These are phyloP conservation scores for Stenopsyche tienmushanensis DNA, from an alignment of 1,140 invertebrate genomes.

Conservation along the genomic window DNA sequence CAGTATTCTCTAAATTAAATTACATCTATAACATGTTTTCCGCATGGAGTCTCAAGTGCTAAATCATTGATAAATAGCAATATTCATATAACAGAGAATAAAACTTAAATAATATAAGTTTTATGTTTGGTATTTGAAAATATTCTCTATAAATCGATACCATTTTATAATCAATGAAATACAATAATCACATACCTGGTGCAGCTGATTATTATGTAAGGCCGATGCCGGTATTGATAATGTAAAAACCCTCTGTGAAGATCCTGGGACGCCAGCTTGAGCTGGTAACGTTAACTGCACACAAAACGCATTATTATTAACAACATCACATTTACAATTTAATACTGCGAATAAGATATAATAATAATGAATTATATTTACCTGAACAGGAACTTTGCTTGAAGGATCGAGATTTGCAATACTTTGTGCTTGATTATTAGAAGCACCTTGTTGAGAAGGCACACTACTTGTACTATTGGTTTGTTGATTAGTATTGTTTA, in stretches of 20 bases:
- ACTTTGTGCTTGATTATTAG: slow-evolving; percentile 25
- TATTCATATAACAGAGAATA: neutral
- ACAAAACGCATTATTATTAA: neutral
- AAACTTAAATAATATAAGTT: too few species aligned
- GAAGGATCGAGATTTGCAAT: slow-evolving; percentile 50
- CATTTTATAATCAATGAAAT: neutral
- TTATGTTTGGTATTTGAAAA: too few species aligned
- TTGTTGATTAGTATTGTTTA: slow-evolving; percentile 20
- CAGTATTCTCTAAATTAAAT: too few species aligned
- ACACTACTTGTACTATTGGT: slow-evolving; percentile 30
- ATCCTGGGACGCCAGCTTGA: slow-evolving; percentile 64
- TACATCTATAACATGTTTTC: too few species aligned
- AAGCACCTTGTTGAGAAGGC: slow-evolving; percentile 22
- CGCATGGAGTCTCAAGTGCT: too few species aligned
- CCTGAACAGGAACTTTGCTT: slow-evolving; percentile 56
- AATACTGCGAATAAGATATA: neutral
- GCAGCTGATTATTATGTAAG: slow-evolving; percentile 68
- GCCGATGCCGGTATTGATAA: slow-evolving; percentile 84
- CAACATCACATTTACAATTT: neutral
- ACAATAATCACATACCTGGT: slow-evolving; percentile 46
- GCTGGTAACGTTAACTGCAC: slow-evolving; percentile 66
- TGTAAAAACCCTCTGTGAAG: slow-evolving; percentile 69
- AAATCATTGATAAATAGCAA: neutral
- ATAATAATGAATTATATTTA: slow-evolving; percentile 42
- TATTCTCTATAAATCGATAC: neutral